These are phyloP conservation scores for Agapetus fuscipes DNA, from an alignment of 2,888 invertebrate species.

Conservation along the genomic window DNA sequence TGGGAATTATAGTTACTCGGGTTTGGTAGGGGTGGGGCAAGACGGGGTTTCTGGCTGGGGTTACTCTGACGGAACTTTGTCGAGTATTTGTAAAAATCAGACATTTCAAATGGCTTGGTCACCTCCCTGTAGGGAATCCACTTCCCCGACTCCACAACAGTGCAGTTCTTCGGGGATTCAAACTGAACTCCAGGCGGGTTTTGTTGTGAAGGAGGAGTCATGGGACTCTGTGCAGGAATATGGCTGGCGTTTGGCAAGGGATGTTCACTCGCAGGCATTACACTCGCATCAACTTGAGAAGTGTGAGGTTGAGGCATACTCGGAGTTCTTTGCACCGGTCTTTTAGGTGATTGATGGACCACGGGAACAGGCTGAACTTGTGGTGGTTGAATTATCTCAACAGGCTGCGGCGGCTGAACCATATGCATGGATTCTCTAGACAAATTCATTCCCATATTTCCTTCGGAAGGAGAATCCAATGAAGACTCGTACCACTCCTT, in stretches of 20 bases:
- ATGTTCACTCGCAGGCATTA: not conserved
- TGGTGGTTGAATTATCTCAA: no score
- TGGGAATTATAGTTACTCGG: no score
- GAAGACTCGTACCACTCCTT: constrained; percentile 65
- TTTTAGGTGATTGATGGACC: constrained; percentile 33
- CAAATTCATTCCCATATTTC: constrained; percentile 16
- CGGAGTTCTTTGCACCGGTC: constrained; percentile 44
- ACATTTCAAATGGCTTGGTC: constrained; percentile 95
- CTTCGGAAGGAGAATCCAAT: constrained; percentile 45
- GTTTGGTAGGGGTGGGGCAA: not conserved
- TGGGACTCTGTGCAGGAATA: constrained; percentile 28
- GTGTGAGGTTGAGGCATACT: constrained; percentile 46
- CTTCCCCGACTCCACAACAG: constrained; percentile 78
- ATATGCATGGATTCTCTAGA: constrained; percentile 12
- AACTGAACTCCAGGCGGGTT: constrained; percentile 41
- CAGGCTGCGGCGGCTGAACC: constrained; percentile 18
- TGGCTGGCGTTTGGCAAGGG: not conserved
- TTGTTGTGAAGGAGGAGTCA: constrained; percentile 16
- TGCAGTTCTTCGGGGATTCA: constrained; percentile 75
- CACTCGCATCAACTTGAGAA: constrained; percentile 27
- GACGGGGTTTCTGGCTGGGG: not conserved
- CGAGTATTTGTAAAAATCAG: constrained; percentile 96
- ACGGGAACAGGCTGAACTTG: no score
- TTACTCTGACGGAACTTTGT: constrained; percentile 72
- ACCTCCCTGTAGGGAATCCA: constrained; percentile 89